Evolutionary conservation across 2,797 vertebrate species (phyloP).

Genomic region (Antennarius maculatus): DNA sequence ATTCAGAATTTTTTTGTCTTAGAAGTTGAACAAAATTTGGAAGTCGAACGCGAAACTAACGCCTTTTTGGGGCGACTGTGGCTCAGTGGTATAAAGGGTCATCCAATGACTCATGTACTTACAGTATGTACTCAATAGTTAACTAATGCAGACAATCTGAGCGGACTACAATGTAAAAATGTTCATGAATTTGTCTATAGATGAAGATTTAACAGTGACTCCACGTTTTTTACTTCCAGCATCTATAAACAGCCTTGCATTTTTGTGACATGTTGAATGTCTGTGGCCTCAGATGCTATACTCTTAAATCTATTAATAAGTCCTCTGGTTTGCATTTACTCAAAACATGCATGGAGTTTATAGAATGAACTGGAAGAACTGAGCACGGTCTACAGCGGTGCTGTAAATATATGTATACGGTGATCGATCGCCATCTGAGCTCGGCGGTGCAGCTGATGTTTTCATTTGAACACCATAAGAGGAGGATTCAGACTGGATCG

Average conservation of each 20-base stretch:
- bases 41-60: too few relatives aligned
- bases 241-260: background rate
- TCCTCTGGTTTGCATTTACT: background rate
- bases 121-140: too few relatives aligned
- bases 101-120: too few relatives aligned
- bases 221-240: background rate
- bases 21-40: too few relatives aligned
- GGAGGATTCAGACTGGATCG: slow-evolving; percentile 25
- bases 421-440: slow-evolving; percentile 45
- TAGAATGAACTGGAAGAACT: background rate
- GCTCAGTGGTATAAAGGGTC: too few relatives aligned
- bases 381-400: too few relatives aligned
- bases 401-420: slow-evolving; percentile 20
- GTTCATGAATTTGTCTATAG: background rate
- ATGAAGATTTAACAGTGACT: background rate
- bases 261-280: too few relatives aligned
- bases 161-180: too few relatives aligned
- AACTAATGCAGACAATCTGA: too few relatives aligned
- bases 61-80: too few relatives aligned
- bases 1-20: too few relatives aligned
- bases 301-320: background rate
- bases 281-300: too few relatives aligned
- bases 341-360: slow-evolving; percentile 2
- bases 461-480: slow-evolving; percentile 41
- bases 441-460: slow-evolving; percentile 46